These are phyloP conservation scores for Lasius fuliginosus DNA, from an alignment of 2,888 invertebrate species.

Conservation along the genomic window DNA sequence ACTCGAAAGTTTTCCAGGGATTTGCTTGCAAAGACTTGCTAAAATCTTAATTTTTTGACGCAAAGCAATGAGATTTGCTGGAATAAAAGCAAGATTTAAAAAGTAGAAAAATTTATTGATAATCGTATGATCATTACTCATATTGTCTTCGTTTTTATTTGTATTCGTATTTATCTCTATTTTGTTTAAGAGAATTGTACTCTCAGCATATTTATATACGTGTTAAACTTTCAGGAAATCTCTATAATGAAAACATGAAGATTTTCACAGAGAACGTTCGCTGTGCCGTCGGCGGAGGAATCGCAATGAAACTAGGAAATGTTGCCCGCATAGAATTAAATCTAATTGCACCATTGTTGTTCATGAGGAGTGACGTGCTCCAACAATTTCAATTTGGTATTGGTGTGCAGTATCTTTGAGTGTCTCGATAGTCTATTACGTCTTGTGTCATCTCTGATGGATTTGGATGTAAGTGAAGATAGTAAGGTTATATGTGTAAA, in stretches of 20 bases:
- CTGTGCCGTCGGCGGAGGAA: conserved; percentile 93
- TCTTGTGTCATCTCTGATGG: conserved; percentile 60
- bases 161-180: neutral
- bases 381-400: conserved; percentile 95
- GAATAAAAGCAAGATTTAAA: neutral
- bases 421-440: conserved; percentile 63
- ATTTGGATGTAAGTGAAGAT: conserved; percentile 58
- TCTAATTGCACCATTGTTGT: conserved; percentile 94
- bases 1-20: neutral
- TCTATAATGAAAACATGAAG: conserved; percentile 84
- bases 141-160: neutral
- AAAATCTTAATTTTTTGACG: neutral
- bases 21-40: neutral
- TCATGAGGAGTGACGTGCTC: conserved; percentile 89
- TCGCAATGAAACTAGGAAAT: conserved; percentile 94
- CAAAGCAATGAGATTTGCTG: neutral
- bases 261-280: conserved; percentile 88
- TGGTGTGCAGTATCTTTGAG: conserved; percentile 93
- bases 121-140: neutral
- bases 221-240: conserved; percentile 84
- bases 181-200: neutral
- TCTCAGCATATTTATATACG: neutral
- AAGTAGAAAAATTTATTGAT: neutral
- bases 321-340: conserved; percentile 98
- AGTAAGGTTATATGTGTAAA: conserved; percentile 52